Percentiles rank a stretch among this genome's conserved stretches.
phyloP scores from a whole-genome alignment of 2,797 vertebrate genomes.

The Amphiprion clarkii region DNA sequence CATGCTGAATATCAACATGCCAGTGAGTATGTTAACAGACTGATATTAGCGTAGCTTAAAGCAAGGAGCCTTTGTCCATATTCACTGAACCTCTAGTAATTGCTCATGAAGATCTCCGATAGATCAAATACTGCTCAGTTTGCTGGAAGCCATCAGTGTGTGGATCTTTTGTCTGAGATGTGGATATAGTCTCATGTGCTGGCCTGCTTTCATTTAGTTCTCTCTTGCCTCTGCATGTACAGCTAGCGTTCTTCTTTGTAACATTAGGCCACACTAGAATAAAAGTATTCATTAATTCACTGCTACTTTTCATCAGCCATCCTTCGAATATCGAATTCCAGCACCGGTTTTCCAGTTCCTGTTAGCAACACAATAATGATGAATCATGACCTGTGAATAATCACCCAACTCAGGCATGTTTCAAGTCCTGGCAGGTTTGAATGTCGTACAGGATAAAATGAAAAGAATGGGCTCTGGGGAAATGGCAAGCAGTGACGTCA shows the following conservation, averaged over 20 bases:
- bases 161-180: not conserved
- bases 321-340: constrained; percentile 2
- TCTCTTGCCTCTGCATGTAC: not conserved
- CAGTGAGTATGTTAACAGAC: not conserved
- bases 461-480: not conserved
- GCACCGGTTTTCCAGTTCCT: not conserved
- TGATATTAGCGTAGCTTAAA: no score
- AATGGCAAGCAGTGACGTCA: not conserved
- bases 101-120: not conserved
- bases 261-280: not conserved
- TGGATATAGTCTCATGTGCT: not conserved
- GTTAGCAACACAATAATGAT: not conserved
- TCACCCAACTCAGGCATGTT: not conserved
- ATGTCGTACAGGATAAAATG: not conserved
- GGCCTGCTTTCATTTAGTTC: not conserved
- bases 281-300: not conserved
- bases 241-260: no score
- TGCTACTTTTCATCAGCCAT: not conserved
- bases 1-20: not conserved
- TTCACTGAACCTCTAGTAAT: not conserved
- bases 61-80: not conserved
- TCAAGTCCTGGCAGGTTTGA: constrained; percentile 12
- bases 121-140: not conserved
- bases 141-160: not conserved
- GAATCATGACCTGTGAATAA: not conserved